Evolutionary conservation across 2,113 vertebrate species (phyloP).

Genomic region (Reinhardtius hippoglossoides): DNA sequence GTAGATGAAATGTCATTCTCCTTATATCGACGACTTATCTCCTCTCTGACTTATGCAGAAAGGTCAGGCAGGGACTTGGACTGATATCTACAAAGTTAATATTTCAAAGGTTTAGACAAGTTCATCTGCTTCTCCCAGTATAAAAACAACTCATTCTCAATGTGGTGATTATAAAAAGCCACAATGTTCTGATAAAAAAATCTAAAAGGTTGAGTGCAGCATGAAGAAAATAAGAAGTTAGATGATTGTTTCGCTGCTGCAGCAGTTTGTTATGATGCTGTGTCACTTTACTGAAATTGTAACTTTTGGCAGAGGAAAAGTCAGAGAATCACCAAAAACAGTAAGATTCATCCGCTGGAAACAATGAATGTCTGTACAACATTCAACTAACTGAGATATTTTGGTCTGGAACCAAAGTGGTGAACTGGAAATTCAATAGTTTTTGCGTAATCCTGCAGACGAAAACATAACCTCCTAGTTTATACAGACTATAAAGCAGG

Average conservation of each 20-base stretch:
- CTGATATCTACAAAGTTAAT: constrained; percentile 31
- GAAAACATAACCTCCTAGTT: no score
- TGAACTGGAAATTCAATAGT: no score
- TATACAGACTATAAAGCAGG: no score
- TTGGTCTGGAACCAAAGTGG: no score
- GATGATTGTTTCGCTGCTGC: neutral
- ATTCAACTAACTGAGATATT: no score
- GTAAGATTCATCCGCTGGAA: neutral
- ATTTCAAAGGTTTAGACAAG: constrained; percentile 41
- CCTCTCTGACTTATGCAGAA: constrained; percentile 36
- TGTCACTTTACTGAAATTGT: neutral
- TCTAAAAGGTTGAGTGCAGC: neutral
- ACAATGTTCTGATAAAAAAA: neutral
- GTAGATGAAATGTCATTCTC: constrained; percentile 53
- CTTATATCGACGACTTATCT: constrained; percentile 44
- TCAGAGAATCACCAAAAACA: neutral
- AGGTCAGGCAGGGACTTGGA: constrained; percentile 41
- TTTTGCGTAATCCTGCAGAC: no score
- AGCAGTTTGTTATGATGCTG: neutral
- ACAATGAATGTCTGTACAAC: neutral
- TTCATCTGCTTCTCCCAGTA: constrained; percentile 20
- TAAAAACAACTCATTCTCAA: neutral
- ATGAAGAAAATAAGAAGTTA: neutral
- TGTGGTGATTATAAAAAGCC: neutral
- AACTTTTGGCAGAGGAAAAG: neutral